Conservation (phyloP, 2,113 vertebrate species). For the Odontophorus gujanensis region DNA sequence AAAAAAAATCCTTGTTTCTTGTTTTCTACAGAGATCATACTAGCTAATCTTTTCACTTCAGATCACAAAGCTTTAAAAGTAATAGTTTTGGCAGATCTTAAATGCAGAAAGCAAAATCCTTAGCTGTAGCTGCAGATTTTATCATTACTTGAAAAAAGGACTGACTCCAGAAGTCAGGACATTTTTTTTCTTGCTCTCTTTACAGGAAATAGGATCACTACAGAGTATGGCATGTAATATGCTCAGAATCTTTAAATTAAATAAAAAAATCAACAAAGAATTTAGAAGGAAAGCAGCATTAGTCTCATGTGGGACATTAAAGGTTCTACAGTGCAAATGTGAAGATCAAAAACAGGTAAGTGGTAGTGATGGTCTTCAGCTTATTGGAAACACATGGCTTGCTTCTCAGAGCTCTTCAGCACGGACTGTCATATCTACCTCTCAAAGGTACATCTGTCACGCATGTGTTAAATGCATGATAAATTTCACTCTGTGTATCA, state of each 20-base stretch:
- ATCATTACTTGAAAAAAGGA: background rate
- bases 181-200: background rate
- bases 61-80: background rate
- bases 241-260: constrained; percentile 25
- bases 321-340: constrained; percentile 57
- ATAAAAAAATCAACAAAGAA: constrained; percentile 6
- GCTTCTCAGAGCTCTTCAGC: background rate
- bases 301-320: constrained; percentile 32
- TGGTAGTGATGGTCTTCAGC: background rate
- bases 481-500: background rate
- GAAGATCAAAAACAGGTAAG: constrained; percentile 15
- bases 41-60: background rate
- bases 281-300: constrained; percentile 50
- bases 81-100: background rate
- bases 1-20: background rate
- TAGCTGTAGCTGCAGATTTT: background rate
- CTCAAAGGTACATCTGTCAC: background rate
- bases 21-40: background rate
- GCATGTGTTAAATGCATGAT: background rate
- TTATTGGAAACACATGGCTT: background rate
- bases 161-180: background rate
- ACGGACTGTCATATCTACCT: background rate
- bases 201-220: constrained; percentile 58
- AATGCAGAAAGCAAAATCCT: background rate
- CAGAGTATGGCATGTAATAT: constrained; percentile 56